A percentile compares a stretch with the other conserved stretches of the same genome.
These are phyloP conservation scores for Epinephelus moara DNA, from an alignment of 2,113 vertebrate species.

Conservation along the genomic window DNA sequence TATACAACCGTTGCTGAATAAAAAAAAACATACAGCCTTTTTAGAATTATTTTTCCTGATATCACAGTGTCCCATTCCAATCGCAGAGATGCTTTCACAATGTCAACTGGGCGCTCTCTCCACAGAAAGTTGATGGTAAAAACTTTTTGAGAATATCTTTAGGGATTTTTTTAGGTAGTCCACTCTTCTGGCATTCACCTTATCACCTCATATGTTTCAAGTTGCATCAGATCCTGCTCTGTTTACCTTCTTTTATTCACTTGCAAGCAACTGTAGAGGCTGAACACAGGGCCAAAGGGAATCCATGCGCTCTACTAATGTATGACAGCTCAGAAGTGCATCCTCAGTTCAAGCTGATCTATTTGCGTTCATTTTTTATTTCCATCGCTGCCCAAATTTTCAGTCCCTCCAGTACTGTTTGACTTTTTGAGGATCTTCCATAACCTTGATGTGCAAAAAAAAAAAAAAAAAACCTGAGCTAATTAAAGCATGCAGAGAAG, in stretches of 20 bases:
- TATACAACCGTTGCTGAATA: slow-evolving; percentile 1
- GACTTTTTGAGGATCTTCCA: slow-evolving; percentile 58
- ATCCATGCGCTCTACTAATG: not conserved
- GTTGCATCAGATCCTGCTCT: not conserved
- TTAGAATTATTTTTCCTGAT: not conserved
- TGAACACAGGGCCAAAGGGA: not conserved
- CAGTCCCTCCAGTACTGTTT: slow-evolving; percentile 49
- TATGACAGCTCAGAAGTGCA: not conserved
- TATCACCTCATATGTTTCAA: not conserved
- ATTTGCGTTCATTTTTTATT: not conserved
- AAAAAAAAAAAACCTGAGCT: slow-evolving; percentile 34
- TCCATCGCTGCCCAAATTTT: not conserved
- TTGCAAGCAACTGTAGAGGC: not conserved
- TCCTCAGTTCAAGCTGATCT: not conserved
- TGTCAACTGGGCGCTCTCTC: not conserved
- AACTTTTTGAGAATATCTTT: not conserved
- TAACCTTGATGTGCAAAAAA: slow-evolving; percentile 56
- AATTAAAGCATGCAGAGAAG: slow-evolving; percentile 69
- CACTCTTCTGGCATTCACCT: not conserved
- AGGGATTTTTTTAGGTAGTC: not conserved
- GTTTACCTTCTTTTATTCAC: not conserved
- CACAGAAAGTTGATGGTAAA: not conserved
- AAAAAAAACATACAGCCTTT: slow-evolving; percentile 8
- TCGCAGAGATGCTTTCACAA: too few species aligned
- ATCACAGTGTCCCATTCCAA: not conserved